Conservation (phyloP, 2,113 vertebrate genomes). For the Diadophis punctatus region DNA sequence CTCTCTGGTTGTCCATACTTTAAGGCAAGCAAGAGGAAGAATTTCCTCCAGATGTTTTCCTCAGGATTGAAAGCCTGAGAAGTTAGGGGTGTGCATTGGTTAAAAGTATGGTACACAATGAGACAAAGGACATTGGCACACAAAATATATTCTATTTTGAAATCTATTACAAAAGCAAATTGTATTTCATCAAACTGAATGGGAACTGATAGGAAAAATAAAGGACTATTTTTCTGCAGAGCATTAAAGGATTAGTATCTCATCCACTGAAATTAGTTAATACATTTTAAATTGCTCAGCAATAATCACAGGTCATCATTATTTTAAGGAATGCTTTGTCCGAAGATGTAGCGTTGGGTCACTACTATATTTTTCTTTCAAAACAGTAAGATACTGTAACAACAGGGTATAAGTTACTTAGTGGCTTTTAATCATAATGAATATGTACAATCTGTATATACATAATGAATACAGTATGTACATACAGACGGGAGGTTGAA, state of each 20-base stretch:
- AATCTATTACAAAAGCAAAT: background rate
- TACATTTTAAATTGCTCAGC: background rate
- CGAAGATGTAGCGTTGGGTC: background rate
- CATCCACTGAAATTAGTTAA: background rate
- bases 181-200: background rate
- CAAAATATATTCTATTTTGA: background rate
- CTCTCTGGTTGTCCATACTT: background rate
- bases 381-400: background rate
- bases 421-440: background rate
- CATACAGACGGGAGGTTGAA: too few species aligned
- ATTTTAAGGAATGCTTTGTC: background rate
- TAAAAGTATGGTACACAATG: background rate
- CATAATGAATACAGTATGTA: too few species aligned
- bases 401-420: background rate
- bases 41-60: background rate
- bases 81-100: background rate
- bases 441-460: too few species aligned
- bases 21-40: background rate
- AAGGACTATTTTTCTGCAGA: background rate
- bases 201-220: background rate
- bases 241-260: background rate
- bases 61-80: background rate
- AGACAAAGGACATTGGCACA: background rate
- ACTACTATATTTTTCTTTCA: background rate
- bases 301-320: background rate